Evolutionary conservation across 2,888 invertebrate genomes (phyloP), one percentile per base, ranked within the genome.

Genomic region (Eumerus sabulonum): DNA sequence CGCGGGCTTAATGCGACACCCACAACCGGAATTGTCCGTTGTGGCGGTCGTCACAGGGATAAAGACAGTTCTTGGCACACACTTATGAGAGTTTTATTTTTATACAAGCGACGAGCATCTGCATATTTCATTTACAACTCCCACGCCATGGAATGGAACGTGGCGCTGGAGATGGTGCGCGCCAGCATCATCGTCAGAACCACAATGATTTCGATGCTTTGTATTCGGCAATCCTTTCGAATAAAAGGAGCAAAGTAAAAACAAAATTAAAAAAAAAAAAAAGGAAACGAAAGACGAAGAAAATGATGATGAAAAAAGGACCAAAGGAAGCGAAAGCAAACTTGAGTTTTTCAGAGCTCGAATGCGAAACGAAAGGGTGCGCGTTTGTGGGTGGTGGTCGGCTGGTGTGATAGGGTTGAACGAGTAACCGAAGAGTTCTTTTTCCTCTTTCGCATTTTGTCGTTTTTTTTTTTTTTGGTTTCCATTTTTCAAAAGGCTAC

Each of bases 101-200:
- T 66, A 71, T 66, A 81, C 73, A 76, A 72, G 74, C 79, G 71
- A 81, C 79, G 71, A 81, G 81, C 83, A 83, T 83, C 82, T 83
- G 83, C 83, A 83, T 83, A 82, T 83, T 83, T 82, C 81, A 83
- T 83, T 82, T 83, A 82, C 82, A 82, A 79, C 83, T 82, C 83
- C 82, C 82, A 82, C 82, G 82, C 82, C 70, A 51, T 18, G 42
- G 59, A 35, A 9, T 27, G 36, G 27, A 4, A 7, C 7, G 48
- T 53, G 14, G 50, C 64, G 27, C 7, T 27, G 27, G 7, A 27
- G 27, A 27, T 27, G 9, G 27, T n/a, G n/a, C 53, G 5, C 5
- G 40, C 5, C 60, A 56, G 35, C 64, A 44, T 16, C 16, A 44
- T 38, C 45, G 35, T 12, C 60, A 35, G 74, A 62, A 63, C 66